Evolutionary conservation across 2,888 invertebrate species (phyloP), one percentile per base, ranked within the genome.

Genomic region (Himalopsyche tibetana): DNA sequence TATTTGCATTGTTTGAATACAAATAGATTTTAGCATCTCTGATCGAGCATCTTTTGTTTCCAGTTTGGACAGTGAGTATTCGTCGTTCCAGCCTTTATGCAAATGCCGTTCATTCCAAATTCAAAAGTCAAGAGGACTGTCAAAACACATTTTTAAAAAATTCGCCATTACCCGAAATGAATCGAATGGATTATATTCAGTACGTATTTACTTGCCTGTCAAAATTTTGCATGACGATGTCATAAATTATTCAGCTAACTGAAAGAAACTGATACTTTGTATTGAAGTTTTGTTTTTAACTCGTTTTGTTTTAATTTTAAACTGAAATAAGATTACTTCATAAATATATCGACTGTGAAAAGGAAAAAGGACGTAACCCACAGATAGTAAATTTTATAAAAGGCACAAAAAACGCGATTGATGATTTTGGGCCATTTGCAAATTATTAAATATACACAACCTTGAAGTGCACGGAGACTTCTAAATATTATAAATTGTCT

Each of bases 291-390:
- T n/a, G n/a, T n/a, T 92, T 92, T 93, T 92, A 92, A 93, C 93
- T 92, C 91, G 92, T 93, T 93, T 93, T 93, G 93, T 92, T 92
- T 92, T 92, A 93, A 92, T 93, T 51, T 93, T 93, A 93, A 63
- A 19, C 63, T 19, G 28, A 63, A 63, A 19, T 28, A 19, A 19
- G 63, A 63, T 15, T 51, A 15, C 15, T 51, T 51, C 15, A 51
- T 15, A 51, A 15, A 4, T 15, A 15, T 51, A 51, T 51, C 4
- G 15, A 15, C 15, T n/a, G n/a, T n/a, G n/a, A n/a, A n/a, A n/a
- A n/a, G n/a, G n/a, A n/a, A n/a, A n/a, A n/a, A n/a, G n/a, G n/a
- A n/a, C n/a, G n/a, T n/a, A n/a, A n/a, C n/a, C n/a, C n/a, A n/a
- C n/a, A n/a, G n/a, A n/a, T n/a, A n/a, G n/a, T n/a, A n/a, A n/a